phyloP scores from a whole-genome alignment of 2,888 invertebrate genomes.

The Acleris sparsana region DNA sequence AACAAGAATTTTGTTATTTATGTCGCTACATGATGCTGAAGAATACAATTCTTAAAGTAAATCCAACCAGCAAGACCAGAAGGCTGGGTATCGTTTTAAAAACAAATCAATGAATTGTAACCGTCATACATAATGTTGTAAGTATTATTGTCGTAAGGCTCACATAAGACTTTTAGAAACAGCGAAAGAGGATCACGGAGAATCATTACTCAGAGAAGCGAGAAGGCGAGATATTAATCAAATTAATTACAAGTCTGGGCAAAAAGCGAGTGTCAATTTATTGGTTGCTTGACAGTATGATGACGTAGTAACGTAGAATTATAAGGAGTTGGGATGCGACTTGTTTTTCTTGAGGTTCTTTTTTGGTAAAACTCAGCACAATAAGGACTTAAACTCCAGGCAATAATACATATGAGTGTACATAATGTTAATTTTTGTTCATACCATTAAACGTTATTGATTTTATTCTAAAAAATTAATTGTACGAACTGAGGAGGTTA shows the following conservation, averaged over 20 bases:
- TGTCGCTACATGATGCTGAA: not conserved
- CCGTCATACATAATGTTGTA: not conserved
- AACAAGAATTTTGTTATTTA: not conserved
- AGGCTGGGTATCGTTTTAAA: not conserved
- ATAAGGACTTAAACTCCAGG: too few relatives aligned
- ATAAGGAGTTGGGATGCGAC: not conserved
- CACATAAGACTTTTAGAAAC: not conserved
- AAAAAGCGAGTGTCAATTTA: constrained; percentile 31
- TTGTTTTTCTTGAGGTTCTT: not conserved
- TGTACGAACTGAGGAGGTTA: too few relatives aligned
- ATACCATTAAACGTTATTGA: too few relatives aligned
- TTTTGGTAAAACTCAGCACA: not conserved
- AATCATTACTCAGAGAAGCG: constrained; percentile 31
- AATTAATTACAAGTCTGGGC: constrained; percentile 22
- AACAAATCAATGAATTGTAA: not conserved
- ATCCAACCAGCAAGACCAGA: not conserved
- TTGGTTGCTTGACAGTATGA: constrained; percentile 12
- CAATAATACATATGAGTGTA: too few relatives aligned
- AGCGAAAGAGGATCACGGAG: constrained; percentile 15
- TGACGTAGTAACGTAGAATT: constrained; percentile 3
- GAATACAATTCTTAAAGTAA: not conserved
- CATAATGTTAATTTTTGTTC: too few relatives aligned
- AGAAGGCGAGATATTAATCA: constrained; percentile 28
- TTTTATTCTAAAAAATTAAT: too few relatives aligned
- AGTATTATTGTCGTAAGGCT: not conserved